Percentiles rank a stretch among this genome's conserved stretches.
Conservation (phyloP, 1,140 invertebrate genomes). For the Heterodera schachtii region DNA sequence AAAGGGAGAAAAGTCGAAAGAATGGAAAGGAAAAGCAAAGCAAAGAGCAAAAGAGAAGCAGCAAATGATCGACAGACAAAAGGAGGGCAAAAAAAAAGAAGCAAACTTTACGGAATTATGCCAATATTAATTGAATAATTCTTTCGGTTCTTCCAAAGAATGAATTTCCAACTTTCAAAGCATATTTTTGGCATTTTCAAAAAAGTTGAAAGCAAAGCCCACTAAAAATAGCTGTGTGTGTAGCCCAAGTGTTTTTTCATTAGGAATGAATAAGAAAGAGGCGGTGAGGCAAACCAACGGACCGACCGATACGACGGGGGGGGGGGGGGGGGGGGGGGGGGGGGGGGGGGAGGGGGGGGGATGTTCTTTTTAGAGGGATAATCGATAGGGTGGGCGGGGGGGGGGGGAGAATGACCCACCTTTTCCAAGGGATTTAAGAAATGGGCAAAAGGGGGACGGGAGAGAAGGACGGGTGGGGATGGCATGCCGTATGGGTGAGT, state of each 20-base stretch:
- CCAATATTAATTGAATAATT: too few relatives aligned
- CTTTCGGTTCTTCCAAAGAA: too few relatives aligned
- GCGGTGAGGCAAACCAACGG: neutral
- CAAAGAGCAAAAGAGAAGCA: neutral
- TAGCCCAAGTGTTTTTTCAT: neutral
- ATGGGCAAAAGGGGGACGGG: neutral
- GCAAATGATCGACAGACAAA: neutral
- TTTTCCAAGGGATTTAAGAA: neutral
- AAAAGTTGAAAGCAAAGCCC: too few relatives aligned
- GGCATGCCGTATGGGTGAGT: too few relatives aligned
- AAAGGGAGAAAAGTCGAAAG: neutral
- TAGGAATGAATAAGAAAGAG: neutral
- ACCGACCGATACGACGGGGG: neutral
- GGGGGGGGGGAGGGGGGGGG: too few relatives aligned
- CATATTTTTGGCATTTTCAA: too few relatives aligned
- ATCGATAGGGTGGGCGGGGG: too few relatives aligned
- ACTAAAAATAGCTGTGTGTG: too few relatives aligned
- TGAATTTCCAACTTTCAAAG: too few relatives aligned
- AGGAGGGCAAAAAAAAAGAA: neutral
- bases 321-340: too few relatives aligned
- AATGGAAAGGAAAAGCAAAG: neutral
- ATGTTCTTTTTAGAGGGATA: too few relatives aligned
- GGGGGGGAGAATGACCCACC: neutral
- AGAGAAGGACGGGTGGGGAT: too few relatives aligned
- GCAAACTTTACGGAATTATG: neutral